phyloP scores from a whole-genome alignment of 2,113 vertebrate species.

The Atrichornis clamosus region DNA sequence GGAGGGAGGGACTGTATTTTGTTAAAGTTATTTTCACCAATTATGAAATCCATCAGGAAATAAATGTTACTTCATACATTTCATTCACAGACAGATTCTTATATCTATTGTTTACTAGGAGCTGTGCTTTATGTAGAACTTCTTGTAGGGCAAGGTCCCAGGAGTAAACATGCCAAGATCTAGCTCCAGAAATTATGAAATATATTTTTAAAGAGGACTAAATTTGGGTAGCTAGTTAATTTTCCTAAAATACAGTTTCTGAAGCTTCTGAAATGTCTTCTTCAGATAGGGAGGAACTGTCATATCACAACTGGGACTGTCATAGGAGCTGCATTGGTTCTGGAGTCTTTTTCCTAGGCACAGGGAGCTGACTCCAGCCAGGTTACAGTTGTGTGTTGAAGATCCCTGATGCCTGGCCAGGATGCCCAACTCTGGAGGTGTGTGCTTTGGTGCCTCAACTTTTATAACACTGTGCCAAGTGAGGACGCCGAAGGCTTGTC shows the following conservation, averaged over 20 bases:
- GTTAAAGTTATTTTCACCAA: not conserved
- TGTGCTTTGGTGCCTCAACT: not conserved
- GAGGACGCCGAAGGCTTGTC: not conserved
- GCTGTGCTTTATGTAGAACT: accelerated
- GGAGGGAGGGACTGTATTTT: not conserved
- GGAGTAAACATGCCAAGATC: not conserved
- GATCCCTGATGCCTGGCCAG: not conserved
- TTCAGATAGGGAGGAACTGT: not conserved
- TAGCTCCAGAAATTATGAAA: not conserved
- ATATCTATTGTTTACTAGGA: not conserved
- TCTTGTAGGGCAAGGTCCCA: not conserved
- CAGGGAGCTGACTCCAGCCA: not conserved
- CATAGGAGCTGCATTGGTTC: not conserved
- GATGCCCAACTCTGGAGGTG: not conserved
- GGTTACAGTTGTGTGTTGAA: not conserved
- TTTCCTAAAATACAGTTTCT: not conserved
- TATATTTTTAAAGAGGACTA: not conserved
- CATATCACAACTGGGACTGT: not conserved
- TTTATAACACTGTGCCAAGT: not conserved
- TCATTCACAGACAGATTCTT: not conserved
- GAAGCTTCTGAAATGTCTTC: not conserved
- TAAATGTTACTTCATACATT: not conserved
- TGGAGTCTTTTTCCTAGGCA: not conserved
- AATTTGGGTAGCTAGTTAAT: not conserved
- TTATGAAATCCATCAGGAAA: conserved; percentile 14